phyloP scores from a whole-genome alignment of 2,888 invertebrate species.

The Scaptomyza parva region DNA sequence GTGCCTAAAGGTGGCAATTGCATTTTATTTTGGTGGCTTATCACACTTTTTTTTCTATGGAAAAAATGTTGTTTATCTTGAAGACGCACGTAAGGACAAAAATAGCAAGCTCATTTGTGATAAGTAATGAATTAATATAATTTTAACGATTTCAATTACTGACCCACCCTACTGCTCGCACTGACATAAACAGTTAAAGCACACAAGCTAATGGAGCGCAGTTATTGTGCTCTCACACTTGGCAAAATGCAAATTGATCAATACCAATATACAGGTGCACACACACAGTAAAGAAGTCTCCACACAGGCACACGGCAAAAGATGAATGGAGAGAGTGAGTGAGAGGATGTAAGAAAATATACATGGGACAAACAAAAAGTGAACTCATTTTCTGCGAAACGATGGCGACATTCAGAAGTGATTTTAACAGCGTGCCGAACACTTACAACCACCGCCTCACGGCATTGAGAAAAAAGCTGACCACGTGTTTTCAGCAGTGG shows the following conservation, averaged over 20 bases:
- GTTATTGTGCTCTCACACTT: constrained; percentile 3
- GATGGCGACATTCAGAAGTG: constrained; percentile 80
- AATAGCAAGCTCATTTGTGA: background rate
- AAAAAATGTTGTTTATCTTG: background rate
- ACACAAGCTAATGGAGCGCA: background rate
- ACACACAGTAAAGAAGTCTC: constrained; percentile 15
- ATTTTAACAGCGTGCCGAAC: constrained; percentile 79
- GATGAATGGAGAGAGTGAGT: constrained; percentile 10
- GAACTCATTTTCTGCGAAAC: constrained; percentile 63
- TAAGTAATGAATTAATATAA: background rate
- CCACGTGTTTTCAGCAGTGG: constrained; percentile 80
- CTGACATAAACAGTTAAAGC: background rate
- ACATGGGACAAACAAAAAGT: constrained; percentile 5
- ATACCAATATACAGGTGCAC: background rate
- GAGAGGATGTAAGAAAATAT: background rate
- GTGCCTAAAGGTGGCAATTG: constrained; percentile 47
- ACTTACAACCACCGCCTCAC: constrained; percentile 61
- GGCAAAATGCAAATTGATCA: constrained; percentile 19
- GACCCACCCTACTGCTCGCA: constrained; percentile 9
- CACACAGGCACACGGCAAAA: constrained; percentile 7
- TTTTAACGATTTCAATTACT: background rate
- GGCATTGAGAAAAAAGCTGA: constrained; percentile 69
- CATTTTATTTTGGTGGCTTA: constrained; percentile 46
- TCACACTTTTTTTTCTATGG: background rate
- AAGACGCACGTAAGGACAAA: background rate